Evolutionary conservation across 2,888 invertebrate genomes (phyloP).

Genomic region (Aleiodes alternator): DNA sequence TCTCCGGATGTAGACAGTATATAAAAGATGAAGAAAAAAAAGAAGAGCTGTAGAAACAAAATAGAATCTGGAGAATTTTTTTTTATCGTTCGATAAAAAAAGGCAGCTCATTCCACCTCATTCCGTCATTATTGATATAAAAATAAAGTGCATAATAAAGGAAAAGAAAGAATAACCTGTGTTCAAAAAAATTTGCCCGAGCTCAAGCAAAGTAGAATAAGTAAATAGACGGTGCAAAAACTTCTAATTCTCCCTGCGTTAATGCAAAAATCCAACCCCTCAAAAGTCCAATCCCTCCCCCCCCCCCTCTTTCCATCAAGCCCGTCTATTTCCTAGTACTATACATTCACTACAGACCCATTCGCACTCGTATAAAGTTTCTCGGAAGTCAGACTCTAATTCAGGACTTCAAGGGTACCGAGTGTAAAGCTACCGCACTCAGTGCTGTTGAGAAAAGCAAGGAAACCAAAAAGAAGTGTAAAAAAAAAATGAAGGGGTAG

Average conservation of each 20-base stretch:
- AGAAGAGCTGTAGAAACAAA: no score
- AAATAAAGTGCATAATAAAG: no score
- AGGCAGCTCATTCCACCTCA: no score
- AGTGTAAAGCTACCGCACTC: slow-evolving; percentile 20
- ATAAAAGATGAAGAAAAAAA: no score
- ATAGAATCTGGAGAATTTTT: no score
- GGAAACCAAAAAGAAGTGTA: slow-evolving; percentile 24
- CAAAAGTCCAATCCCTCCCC: background rate
- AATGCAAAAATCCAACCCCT: slow-evolving; percentile 35
- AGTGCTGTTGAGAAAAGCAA: slow-evolving; percentile 43
- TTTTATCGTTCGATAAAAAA: no score
- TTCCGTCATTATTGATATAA: no score
- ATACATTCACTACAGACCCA: slow-evolving; percentile 22
- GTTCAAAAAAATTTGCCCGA: no score
- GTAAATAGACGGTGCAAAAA: background rate
- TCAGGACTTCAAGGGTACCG: slow-evolving; percentile 20
- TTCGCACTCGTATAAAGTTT: slow-evolving; percentile 13
- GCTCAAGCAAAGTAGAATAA: no score
- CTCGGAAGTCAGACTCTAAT: slow-evolving; percentile 16
- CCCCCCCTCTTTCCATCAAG: slow-evolving; percentile 41
- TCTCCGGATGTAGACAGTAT: no score
- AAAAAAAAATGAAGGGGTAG: slow-evolving; percentile 9
- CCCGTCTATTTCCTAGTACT: slow-evolving; percentile 48
- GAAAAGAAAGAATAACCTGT: no score
- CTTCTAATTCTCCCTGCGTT: background rate